Evolutionary conservation across 2,797 vertebrate species (phyloP).

Genomic region (Eremophila alpestris): DNA sequence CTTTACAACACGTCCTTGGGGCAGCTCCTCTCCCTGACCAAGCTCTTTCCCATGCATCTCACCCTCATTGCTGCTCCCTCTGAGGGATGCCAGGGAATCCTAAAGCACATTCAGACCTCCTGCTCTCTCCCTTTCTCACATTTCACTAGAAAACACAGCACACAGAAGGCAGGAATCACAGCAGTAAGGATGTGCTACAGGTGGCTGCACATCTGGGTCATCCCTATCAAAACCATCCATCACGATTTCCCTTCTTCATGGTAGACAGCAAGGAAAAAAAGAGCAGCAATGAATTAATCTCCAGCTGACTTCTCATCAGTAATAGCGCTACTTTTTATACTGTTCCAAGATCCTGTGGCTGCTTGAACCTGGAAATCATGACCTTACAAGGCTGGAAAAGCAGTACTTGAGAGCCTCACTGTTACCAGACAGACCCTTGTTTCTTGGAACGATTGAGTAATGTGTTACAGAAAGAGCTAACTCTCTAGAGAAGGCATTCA

Average conservation of each 20-base stretch:
- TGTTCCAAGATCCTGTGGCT: background rate
- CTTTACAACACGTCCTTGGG: accelerated
- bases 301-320: background rate
- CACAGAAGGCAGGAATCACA: accelerated
- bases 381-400: background rate
- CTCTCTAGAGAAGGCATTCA: background rate
- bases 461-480: background rate
- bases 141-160: background rate
- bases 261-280: background rate
- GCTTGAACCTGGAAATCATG: background rate
- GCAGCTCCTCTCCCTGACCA: background rate
- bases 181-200: no score
- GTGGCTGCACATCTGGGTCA: background rate
- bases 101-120: background rate
- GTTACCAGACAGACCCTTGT: background rate
- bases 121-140: background rate
- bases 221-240: background rate
- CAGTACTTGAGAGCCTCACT: background rate
- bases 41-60: background rate
- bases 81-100: background rate
- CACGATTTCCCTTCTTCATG: accelerated
- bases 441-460: background rate
- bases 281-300: background rate
- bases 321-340: background rate
- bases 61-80: background rate